A percentile compares a stretch with the other conserved stretches of the same genome.
Evolutionary conservation across 2,113 vertebrate genomes (phyloP).

Genomic region (Beaufortia kweichowensis): DNA sequence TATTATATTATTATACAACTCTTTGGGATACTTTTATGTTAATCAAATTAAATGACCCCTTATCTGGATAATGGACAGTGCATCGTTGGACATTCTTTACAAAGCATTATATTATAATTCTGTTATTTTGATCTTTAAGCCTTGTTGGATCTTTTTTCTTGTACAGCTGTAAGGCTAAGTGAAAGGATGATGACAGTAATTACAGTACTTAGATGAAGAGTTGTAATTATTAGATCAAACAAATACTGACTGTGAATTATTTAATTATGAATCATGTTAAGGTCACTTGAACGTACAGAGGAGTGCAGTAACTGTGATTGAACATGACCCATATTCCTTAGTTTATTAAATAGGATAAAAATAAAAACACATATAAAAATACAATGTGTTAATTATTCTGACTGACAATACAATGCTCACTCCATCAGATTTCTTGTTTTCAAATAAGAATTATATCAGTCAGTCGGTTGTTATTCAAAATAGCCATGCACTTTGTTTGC

Average conservation of each 20-base stretch:
- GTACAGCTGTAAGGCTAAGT: background rate
- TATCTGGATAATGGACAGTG: no score
- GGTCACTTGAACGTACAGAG: background rate
- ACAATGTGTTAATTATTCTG: background rate
- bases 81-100: background rate
- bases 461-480: background rate
- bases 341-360: background rate
- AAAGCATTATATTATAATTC: background rate
- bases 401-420: background rate
- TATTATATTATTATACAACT: no score
- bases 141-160: background rate
- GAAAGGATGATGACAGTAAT: constrained; percentile 28
- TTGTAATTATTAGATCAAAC: constrained; percentile 4
- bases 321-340: background rate
- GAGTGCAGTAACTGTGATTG: background rate
- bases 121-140: background rate
- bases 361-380: background rate
- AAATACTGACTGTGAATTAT: background rate
- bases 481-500: constrained; percentile 15
- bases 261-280: constrained; percentile 16
- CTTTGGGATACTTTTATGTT: no score
- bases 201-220: background rate
- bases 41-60: no score
- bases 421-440: background rate
- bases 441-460: background rate